These are phyloP conservation scores for Akabosia matsudoensis DNA, from an alignment of 1,140 invertebrate genomes.

Conservation along the genomic window DNA sequence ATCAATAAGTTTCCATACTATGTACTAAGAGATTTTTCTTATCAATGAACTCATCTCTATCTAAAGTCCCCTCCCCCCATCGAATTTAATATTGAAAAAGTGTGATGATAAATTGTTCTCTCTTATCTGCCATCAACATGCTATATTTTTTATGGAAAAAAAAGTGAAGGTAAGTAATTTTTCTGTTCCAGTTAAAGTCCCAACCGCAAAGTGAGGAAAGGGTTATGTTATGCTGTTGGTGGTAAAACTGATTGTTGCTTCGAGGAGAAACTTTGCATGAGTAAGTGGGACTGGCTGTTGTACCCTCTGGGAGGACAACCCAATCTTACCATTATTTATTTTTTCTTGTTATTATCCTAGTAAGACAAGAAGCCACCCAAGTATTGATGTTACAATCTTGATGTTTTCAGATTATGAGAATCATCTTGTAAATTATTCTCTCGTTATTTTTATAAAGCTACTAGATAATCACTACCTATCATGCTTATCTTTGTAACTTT, in stretches of 20 bases:
- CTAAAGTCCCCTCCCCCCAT: not conserved
- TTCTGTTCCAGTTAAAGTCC: too few relatives aligned
- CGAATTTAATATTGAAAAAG: not conserved
- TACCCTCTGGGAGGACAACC: not conserved
- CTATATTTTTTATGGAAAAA: not conserved
- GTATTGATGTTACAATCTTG: not conserved
- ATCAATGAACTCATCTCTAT: constrained; percentile 9
- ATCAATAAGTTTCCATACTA: not conserved
- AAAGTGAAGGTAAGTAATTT: not conserved
- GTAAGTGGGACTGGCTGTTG: not conserved
- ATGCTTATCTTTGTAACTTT: not conserved
- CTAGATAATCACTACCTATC: too few relatives aligned
- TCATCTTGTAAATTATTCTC: not conserved
- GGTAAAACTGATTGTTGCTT: not conserved
- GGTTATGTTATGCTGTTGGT: too few relatives aligned
- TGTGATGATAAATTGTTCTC: constrained; percentile 2
- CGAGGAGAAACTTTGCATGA: not conserved
- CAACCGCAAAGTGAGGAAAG: too few relatives aligned
- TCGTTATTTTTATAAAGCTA: not conserved
- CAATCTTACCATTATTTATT: constrained; percentile 1
- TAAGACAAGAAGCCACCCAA: constrained; percentile 23
- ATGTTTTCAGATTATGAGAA: not conserved
- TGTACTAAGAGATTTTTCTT: not conserved
- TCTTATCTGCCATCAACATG: not conserved
- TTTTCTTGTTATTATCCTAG: not conserved